phyloP scores from a whole-genome alignment of 2,113 vertebrate genomes.

The Bothrops jararaca region DNA sequence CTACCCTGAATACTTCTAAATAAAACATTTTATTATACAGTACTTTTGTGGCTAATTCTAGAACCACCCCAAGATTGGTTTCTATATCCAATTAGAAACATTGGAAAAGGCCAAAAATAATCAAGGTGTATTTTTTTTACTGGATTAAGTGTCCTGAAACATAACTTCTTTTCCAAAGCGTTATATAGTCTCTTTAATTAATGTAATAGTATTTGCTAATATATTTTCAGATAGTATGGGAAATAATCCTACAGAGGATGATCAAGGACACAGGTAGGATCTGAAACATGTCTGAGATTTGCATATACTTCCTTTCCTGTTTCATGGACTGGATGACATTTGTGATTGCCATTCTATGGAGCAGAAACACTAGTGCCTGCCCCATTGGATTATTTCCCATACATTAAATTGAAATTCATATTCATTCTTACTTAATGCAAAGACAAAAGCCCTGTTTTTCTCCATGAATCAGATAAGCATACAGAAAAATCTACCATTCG shows the following conservation, averaged over 20 bases:
- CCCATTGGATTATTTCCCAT: not conserved
- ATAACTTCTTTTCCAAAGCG: not conserved
- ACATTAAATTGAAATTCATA: not conserved
- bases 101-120: not conserved
- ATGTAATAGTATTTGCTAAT: not conserved
- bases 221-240: not conserved
- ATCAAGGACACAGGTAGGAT: not conserved
- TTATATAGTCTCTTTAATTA: not conserved
- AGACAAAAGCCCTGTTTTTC: not conserved
- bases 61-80: not conserved
- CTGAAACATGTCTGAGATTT: not conserved
- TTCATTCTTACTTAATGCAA: not conserved
- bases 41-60: not conserved
- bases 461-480: not conserved
- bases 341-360: not conserved
- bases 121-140: not conserved
- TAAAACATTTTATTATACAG: not conserved
- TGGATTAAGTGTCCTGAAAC: not conserved
- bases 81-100: not conserved
- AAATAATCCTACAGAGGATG: not conserved
- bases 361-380: not conserved
- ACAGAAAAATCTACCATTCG: not conserved
- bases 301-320: not conserved
- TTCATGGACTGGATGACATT: not conserved
- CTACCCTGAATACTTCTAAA: not conserved